Base-by-base conservation (phyloP, 2,797 vertebrate species). In the Girardinus metallicus region DNA sequence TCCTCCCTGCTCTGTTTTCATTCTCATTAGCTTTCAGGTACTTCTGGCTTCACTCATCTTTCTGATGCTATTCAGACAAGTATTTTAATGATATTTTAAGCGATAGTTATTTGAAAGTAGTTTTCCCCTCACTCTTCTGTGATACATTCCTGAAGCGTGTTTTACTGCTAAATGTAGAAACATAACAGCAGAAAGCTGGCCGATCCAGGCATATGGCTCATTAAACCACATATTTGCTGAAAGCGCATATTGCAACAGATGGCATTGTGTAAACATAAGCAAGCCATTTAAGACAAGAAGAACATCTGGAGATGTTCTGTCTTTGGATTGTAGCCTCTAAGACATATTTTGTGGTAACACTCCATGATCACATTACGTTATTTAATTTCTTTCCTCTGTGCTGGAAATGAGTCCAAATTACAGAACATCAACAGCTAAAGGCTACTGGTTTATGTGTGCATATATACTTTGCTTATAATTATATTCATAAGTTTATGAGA, bases 141-240 rank as follows among this genome's bases (percentile, higher is more conserved):
- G 49, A 44, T 77, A 36, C 60, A 53, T 3, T 53, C 46, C 75
- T 83, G 57, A 12, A 74, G 29, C 76, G 53, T 4, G 51, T 26
- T 60, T 73, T 53, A 77, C 47, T 74, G 51, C 41, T 83, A 80
- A 84, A 76, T 64, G 62, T 76, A 71, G 41, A 55, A 77, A 41
- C 31, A 62, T 31, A 57, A 72, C 21, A 18, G 73, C 73, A 41
- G n/a, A 41, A 36, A 71, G 26, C 68, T 23, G 66, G 39, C n/a
- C 80, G 82, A 79, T 68, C 86, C 82, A 84, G 80, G 84, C 86
- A 83, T 80, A 90, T 80, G 83, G 83, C 84, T 89, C 87, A 88
- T 88, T 89, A 88, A 79, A 85, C 23, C 76, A 75, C 64, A 85
- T 81, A 84, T 83, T 71, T 83, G 82, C 81, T 80, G 73, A 74